Percentiles rank a stretch among this genome's conserved stretches.
Conservation (phyloP, 2,888 invertebrate species). For the Cylindroiulus punctatus region DNA sequence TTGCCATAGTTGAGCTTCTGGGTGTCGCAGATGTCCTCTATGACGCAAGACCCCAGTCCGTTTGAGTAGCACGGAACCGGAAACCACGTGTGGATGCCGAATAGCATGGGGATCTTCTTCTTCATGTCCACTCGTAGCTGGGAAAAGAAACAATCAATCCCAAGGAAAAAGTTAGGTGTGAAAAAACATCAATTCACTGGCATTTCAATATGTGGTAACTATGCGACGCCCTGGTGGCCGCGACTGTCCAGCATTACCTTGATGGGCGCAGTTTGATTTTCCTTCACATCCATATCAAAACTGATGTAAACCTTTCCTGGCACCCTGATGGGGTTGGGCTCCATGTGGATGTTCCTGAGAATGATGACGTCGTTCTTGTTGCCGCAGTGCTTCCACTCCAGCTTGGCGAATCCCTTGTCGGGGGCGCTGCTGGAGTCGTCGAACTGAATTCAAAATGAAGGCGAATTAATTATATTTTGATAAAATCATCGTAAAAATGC, state of each 20-base stretch:
- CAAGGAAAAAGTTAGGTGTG: neutral
- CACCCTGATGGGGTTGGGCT: constrained; percentile 49
- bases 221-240: too few relatives aligned
- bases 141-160: neutral
- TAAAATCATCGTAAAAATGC: too few relatives aligned
- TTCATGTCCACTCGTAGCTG: constrained; percentile 56
- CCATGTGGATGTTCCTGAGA: constrained; percentile 47
- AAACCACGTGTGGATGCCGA: constrained; percentile 55
- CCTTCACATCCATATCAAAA: constrained; percentile 54
- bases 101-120: constrained; percentile 53
- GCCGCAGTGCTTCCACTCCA: constrained; percentile 55
- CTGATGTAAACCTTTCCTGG: constrained; percentile 53
- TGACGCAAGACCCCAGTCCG: constrained; percentile 54
- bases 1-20: constrained; percentile 36
- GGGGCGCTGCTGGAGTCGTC: neutral
- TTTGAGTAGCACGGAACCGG: constrained; percentile 56
- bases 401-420: constrained; percentile 50
- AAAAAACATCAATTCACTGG: too few relatives aligned
- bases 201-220: too few relatives aligned
- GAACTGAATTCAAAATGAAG: neutral
- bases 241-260: too few relatives aligned
- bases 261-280: constrained; percentile 54
- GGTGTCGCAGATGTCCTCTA: constrained; percentile 55
- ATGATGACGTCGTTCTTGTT: constrained; percentile 55
- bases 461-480: neutral